Evolutionary conservation across 2,797 vertebrate genomes (phyloP).

Genomic region (Cheirogaleus major): DNA sequence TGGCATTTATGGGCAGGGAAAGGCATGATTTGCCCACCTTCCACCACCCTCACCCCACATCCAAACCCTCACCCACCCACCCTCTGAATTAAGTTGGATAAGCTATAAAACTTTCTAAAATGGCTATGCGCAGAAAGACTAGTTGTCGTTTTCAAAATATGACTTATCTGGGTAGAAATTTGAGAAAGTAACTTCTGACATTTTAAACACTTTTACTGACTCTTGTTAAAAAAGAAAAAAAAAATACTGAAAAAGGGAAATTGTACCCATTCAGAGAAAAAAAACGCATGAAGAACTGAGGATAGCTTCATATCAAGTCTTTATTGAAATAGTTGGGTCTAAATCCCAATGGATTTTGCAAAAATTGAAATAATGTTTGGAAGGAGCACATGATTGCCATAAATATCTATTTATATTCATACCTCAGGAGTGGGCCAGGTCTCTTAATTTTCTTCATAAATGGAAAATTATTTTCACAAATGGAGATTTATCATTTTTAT

Average conservation of each 20-base stretch:
- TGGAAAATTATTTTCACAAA: conserved; percentile 64
- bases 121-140: conserved; percentile 78
- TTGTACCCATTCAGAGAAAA: conserved; percentile 40
- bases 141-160: conserved; percentile 83
- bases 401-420: conserved; percentile 77
- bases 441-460: conserved; percentile 73
- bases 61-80: conserved; percentile 14
- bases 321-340: conserved; percentile 71
- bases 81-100: conserved; percentile 80
- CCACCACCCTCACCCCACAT: conserved; percentile 45
- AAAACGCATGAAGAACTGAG: conserved; percentile 55
- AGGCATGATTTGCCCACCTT: conserved; percentile 76
- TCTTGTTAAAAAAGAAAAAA: conserved; percentile 63
- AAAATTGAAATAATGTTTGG: conserved; percentile 72
- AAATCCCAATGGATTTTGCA: conserved; percentile 71
- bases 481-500: conserved; percentile 51
- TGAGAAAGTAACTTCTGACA: conserved; percentile 84
- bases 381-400: conserved; percentile 51
- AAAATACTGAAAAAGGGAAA: conserved; percentile 7
- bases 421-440: conserved; percentile 41
- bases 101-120: conserved; percentile 83
- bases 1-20: conserved; percentile 86
- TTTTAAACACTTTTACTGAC: conserved; percentile 84
- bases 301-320: conserved; percentile 71
- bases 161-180: conserved; percentile 83